phyloP scores from a whole-genome alignment of 1,140 invertebrate species.

The Notospermus geniculatus region DNA sequence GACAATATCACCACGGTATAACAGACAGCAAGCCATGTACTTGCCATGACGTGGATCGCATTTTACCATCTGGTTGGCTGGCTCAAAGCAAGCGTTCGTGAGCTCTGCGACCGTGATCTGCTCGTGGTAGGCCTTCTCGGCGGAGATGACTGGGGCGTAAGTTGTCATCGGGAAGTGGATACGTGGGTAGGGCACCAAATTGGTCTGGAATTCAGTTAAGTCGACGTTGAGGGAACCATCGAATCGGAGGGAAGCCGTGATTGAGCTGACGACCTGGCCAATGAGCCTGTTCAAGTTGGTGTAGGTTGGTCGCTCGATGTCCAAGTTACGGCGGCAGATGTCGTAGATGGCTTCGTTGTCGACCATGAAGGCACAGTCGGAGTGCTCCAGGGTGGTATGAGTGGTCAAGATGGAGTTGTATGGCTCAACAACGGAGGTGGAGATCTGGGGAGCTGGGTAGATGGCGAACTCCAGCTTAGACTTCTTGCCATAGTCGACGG shows the following conservation, averaged over 20 bases:
- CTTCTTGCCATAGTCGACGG: constrained; percentile 73
- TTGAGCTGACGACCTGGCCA: no score
- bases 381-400: constrained; percentile 49
- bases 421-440: constrained; percentile 57
- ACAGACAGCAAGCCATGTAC: no score
- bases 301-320: constrained; percentile 71
- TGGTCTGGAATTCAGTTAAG: no score
- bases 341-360: constrained; percentile 51
- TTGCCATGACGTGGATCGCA: no score
- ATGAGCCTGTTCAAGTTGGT: constrained; percentile 63
- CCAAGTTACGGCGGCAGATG: constrained; percentile 62
- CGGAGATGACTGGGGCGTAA: no score
- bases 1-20: constrained; percentile 56
- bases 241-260: no score
- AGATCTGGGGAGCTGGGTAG: constrained; percentile 46
- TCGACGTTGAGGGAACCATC: no score
- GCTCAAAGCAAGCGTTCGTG: constrained; percentile 64
- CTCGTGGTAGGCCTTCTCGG: no score
- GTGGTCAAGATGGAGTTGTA: constrained; percentile 58
- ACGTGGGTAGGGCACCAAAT: constrained; percentile 22
- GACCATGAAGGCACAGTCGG: constrained; percentile 65
- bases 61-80: no score
- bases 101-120: constrained; percentile 58
- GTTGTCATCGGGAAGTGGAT: constrained; percentile 54
- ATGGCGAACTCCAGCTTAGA: constrained; percentile 39